A percentile compares a stretch with the other conserved stretches of the same genome.
Evolutionary conservation across 2,113 vertebrate species (phyloP).

Genomic region (Urocitellus parryii): DNA sequence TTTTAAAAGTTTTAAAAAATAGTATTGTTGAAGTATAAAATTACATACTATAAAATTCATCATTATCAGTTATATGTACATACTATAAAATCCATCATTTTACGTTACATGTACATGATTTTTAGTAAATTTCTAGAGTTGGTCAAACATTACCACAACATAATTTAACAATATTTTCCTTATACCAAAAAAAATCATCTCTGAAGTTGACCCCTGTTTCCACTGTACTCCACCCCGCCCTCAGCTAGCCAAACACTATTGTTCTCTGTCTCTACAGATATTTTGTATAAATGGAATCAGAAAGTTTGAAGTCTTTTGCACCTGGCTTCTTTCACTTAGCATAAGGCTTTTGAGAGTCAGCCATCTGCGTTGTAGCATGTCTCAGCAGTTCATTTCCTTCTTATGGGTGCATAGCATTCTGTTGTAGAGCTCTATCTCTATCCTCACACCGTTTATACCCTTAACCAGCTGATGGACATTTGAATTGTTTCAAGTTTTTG

Average conservation of each 20-base stretch:
- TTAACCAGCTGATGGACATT: background rate
- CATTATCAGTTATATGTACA: background rate
- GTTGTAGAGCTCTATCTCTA: background rate
- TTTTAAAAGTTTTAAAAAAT: background rate
- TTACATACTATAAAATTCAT: background rate
- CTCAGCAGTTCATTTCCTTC: background rate
- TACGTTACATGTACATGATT: background rate
- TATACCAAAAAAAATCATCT: background rate
- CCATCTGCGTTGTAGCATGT: background rate
- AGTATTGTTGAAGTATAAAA: background rate
- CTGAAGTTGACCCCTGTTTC: background rate
- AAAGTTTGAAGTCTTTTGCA: background rate
- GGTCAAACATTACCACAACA: background rate
- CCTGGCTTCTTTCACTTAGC: background rate
- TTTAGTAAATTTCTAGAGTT: slow-evolving; percentile 38
- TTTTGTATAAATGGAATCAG: background rate
- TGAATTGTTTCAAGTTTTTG: background rate
- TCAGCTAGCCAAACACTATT: background rate
- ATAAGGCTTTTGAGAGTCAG: slow-evolving; percentile 4
- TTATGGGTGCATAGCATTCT: background rate
- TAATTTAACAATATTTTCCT: background rate
- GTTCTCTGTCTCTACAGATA: background rate
- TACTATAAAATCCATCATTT: background rate
- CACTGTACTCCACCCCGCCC: fast-evolving
- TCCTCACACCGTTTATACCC: background rate